Evolutionary conservation across 92 coral and sea anemone species (phyloP).

Genomic region (Pocillopora grandis): DNA sequence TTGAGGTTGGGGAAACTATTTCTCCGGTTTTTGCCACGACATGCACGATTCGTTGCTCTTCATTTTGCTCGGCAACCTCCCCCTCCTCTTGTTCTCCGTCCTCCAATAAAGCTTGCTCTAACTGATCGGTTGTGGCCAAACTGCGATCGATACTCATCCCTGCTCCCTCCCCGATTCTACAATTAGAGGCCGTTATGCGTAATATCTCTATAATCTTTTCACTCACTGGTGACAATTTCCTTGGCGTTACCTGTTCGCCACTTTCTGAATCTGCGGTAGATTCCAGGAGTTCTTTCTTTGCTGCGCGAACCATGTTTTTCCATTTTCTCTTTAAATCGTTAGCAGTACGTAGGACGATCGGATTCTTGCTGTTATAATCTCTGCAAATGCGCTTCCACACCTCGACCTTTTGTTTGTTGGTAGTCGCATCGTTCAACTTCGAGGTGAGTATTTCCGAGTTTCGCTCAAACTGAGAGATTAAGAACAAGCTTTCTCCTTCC

Average conservation of each 20-base stretch:
- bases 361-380: conserved; percentile 67
- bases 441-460: conserved; percentile 68
- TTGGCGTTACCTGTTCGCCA: conserved; percentile 32
- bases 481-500: conserved; percentile 75
- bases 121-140: conserved; percentile 6
- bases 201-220: conserved; percentile 55
- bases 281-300: conserved; percentile 66
- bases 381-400: conserved; percentile 80
- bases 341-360: conserved; percentile 64
- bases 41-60: conserved; percentile 18
- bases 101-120: conserved; percentile 22
- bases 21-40: conserved; percentile 12
- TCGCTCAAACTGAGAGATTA: conserved; percentile 73
- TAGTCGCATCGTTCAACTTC: conserved; percentile 70
- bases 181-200: conserved; percentile 20
- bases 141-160: conserved; percentile 8
- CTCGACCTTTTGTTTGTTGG: conserved; percentile 72
- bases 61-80: background rate
- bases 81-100: background rate
- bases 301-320: conserved; percentile 86
- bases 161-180: conserved; percentile 12
- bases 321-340: conserved; percentile 80
- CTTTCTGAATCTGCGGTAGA: conserved; percentile 20
- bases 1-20: conserved; percentile 1
- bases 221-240: conserved; percentile 56